A percentile compares a stretch with the other conserved stretches of the same genome.
Conservation (phyloP, 1,140 invertebrate genomes). For the Drosophila biarmipes region DNA sequence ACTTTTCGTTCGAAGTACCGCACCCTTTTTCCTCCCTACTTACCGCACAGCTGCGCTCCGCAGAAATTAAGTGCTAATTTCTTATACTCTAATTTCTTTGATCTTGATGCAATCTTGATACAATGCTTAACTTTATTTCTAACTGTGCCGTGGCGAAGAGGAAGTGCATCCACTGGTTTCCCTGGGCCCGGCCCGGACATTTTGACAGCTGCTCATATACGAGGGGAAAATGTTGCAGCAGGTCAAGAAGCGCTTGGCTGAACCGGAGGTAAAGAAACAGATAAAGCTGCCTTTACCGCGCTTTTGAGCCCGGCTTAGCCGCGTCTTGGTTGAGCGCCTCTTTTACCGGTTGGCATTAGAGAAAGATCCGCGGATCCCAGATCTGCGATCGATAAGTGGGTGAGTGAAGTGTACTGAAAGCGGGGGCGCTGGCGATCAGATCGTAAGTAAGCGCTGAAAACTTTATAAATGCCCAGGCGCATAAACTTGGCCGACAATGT, state of each 20-base stretch:
- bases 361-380: conserved; percentile 24
- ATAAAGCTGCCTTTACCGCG: conserved; percentile 10
- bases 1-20: no score
- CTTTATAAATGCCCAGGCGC: conserved; percentile 75
- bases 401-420: conserved; percentile 24
- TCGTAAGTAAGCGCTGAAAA: conserved; percentile 80
- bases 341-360: conserved; percentile 16
- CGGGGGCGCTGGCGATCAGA: conserved; percentile 49
- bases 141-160: conserved; percentile 11
- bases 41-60: conserved; percentile 8
- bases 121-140: conserved; percentile 12
- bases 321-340: conserved; percentile 37
- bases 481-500: conserved; percentile 71
- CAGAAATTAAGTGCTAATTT: conserved; percentile 43
- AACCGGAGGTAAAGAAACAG: conserved; percentile 7
- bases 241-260: conserved; percentile 46
- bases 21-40: conserved; percentile 1
- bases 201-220: conserved; percentile 46
- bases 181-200: conserved; percentile 28
- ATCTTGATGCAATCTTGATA: conserved; percentile 43
- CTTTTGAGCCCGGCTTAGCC: conserved; percentile 19
- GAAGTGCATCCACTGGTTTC: conserved; percentile 24
- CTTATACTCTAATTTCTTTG: conserved; percentile 28
- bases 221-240: conserved; percentile 19
- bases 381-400: conserved; percentile 42